Evolutionary conservation across 1,140 invertebrate species (phyloP).

Genomic region (Pseudomyrmex dendroicus): DNA sequence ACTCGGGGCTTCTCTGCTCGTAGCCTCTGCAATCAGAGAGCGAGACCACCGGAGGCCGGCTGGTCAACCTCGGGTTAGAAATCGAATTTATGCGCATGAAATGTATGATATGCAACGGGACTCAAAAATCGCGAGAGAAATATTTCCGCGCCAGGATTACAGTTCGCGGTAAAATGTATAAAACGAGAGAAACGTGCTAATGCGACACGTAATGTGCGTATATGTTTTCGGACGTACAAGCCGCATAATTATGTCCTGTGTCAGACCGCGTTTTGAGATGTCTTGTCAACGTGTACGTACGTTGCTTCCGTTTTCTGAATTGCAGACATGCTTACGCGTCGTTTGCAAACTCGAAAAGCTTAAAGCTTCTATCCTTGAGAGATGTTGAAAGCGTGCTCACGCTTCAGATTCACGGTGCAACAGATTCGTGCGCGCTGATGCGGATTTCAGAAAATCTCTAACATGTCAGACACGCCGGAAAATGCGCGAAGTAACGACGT

Average conservation of each 20-base stretch:
- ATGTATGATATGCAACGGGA: conserved; percentile 4
- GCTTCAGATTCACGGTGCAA: neutral
- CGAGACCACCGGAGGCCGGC: neutral
- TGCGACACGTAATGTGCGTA: neutral
- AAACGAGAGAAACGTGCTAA: neutral
- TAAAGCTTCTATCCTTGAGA: neutral
- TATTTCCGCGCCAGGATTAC: neutral
- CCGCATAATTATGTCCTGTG: conserved; percentile 17
- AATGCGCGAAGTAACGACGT: conserved; percentile 1
- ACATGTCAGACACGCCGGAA: neutral
- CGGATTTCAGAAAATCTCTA: conserved; percentile 36
- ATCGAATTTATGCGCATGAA: conserved; percentile 42
- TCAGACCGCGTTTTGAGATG: conserved; percentile 18
- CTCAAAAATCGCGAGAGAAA: conserved; percentile 22
- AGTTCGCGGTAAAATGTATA: conserved; percentile 21
- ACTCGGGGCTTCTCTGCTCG: too few relatives aligned
- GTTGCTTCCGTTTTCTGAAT: conserved; percentile 23
- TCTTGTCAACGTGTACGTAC: conserved; percentile 18
- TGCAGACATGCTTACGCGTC: neutral
- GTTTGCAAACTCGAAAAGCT: conserved; percentile 19
- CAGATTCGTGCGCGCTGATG: conserved; percentile 18
- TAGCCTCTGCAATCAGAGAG: too few relatives aligned
- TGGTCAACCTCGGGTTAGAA: conserved; percentile 22
- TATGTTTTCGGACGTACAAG: conserved; percentile 9
- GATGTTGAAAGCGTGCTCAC: conserved; percentile 11